Percentiles rank a stretch among this genome's conserved stretches.
Evolutionary conservation across 2,113 vertebrate species (phyloP).

Genomic region (Callipepla squamata): DNA sequence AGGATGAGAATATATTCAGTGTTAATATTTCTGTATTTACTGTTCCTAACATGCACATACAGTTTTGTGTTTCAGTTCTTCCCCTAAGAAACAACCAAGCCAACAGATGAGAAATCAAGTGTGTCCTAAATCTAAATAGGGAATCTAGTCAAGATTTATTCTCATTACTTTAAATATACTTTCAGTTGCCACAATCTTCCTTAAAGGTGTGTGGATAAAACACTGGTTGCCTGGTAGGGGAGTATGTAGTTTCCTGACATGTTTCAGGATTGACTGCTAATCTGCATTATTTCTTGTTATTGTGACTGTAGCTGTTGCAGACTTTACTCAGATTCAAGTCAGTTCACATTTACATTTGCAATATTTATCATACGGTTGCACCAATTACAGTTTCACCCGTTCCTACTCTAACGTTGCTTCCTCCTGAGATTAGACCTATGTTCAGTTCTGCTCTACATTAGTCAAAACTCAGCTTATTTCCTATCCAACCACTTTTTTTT

Average conservation of each 20-base stretch:
- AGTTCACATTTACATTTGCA: neutral
- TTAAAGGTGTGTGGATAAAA: neutral
- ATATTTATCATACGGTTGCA: fast-evolving
- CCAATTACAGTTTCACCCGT: neutral
- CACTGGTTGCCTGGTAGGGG: neutral
- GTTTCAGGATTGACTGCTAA: neutral
- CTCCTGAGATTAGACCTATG: neutral
- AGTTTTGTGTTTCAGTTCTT: neutral
- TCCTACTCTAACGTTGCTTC: neutral
- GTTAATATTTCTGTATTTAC: neutral
- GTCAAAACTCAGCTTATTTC: neutral
- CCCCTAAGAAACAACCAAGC: neutral
- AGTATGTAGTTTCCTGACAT: neutral
- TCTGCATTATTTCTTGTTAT: neutral
- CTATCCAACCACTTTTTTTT: neutral
- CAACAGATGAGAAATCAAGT: neutral
- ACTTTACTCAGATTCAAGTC: neutral
- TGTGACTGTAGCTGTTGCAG: neutral
- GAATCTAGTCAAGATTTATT: neutral
- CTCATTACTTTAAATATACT: neutral
- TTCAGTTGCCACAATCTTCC: neutral
- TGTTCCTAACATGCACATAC: neutral
- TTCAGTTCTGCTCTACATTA: neutral
- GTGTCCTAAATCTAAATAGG: neutral
- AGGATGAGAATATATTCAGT: neutral